Evolutionary conservation across 2,797 vertebrate genomes (phyloP).

Genomic region (Arrhamphus sclerolepis): DNA sequence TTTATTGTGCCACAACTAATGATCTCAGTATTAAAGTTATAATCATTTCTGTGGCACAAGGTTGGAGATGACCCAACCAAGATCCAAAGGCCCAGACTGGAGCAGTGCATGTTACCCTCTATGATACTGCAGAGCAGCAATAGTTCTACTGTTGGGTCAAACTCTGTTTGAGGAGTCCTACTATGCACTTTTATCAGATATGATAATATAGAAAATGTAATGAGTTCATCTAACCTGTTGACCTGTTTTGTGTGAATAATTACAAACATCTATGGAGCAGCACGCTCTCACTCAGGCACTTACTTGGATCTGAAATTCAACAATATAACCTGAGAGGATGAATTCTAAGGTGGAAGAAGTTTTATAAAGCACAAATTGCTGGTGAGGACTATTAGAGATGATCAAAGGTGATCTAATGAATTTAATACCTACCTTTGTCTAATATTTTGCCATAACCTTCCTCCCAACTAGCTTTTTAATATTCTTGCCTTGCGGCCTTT

Average conservation of each 20-base stretch:
- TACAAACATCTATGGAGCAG: slow-evolving; percentile 18
- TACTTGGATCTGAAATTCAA: slow-evolving; percentile 38
- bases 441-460: slow-evolving; percentile 61
- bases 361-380: slow-evolving; percentile 63
- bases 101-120: too few species aligned
- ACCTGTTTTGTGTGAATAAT: slow-evolving; percentile 13
- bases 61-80: too few species aligned
- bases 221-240: neutral
- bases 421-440: slow-evolving; percentile 61
- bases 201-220: neutral
- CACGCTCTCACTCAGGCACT: slow-evolving; percentile 7
- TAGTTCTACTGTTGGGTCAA: too few species aligned
- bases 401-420: slow-evolving; percentile 59
- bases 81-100: too few species aligned
- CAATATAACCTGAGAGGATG: slow-evolving; percentile 34
- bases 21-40: too few species aligned
- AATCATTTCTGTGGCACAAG: too few species aligned
- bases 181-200: too few species aligned
- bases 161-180: too few species aligned
- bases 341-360: slow-evolving; percentile 44
- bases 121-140: too few species aligned
- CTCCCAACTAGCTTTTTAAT: slow-evolving; percentile 60
- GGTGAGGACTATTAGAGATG: slow-evolving; percentile 60
- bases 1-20: too few species aligned
- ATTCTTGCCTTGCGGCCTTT: slow-evolving; percentile 52